Base-by-base conservation (phyloP, 2,888 invertebrate genomes). In the Parnassius orleans region DNA sequence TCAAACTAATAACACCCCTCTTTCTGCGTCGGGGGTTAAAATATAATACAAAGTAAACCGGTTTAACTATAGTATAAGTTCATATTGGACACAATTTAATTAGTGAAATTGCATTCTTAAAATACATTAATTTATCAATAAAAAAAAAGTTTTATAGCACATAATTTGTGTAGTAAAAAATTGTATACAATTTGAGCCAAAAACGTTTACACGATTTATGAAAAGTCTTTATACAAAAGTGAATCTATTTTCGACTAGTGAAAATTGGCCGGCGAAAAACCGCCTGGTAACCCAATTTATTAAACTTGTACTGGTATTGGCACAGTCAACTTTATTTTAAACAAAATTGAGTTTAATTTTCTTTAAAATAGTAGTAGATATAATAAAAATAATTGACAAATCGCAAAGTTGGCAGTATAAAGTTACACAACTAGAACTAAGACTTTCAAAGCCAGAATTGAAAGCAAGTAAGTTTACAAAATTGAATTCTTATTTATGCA, bases 321-420 rank as follows among this genome's bases (percentile, higher is more conserved):
- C 62, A 62, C 62, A 57, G 24, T 43, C 19, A 43, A 60, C 41
- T 12, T 44, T 43, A 46, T 68, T 92, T 0, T 90, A 90, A 0
- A 63, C 88, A 0, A 90, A 90, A 43, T 78, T 48, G n/a, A 2
- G 87, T 24, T 91, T 92, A 68, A 90, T 51, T 10, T 15, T 90
- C 0, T 92, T 91, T 12, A 92, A 92, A 19, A 92, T 92, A 15
- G 85, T 92, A n/a, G 85, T 92, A 46, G 2, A n/a, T 9, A 57
- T 15, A 57, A 51, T 42, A 19, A 57, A 50, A 57, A 15, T 43
- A 57, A 57, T 51, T 43, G 50, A 51, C 51, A 10, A 15, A n/a
- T 57, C 43, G 57, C 50, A 57, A 51, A 51, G 19, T 51, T 57
- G 51, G 43, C 57, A 51, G 53, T 15, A 53, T 14, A 42, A 9